phyloP scores from a whole-genome alignment of 2,113 vertebrate genomes.

The Raja brachyura region DNA sequence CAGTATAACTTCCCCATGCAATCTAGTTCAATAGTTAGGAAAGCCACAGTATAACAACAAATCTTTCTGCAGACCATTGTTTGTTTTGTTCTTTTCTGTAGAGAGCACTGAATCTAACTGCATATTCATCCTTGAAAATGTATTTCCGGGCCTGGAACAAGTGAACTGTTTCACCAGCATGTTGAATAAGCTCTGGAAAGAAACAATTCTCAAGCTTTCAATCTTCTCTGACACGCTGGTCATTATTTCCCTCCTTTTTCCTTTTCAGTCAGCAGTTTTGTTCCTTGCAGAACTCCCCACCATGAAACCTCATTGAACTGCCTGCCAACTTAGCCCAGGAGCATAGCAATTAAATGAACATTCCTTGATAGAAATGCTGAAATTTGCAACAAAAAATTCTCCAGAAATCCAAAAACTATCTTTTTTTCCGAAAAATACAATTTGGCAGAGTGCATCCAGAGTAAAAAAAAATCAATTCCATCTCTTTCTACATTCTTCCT shows the following conservation, averaged over 20 bases:
- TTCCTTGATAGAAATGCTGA: conserved; percentile 6
- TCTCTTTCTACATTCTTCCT: conserved; percentile 19
- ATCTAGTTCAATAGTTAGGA: not conserved
- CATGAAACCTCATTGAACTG: conserved; percentile 22
- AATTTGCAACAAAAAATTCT: conserved; percentile 20
- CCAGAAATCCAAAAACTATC: not conserved
- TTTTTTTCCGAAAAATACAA: conserved; percentile 18
- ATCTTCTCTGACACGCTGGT: not conserved
- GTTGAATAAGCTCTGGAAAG: not conserved
- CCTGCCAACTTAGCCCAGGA: not conserved
- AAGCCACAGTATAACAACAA: not conserved
- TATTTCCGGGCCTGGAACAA: not conserved
- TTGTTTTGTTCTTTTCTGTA: not conserved
- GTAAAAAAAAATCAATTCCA: conserved; percentile 36
- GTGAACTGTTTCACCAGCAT: not conserved
- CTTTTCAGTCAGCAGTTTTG: conserved; percentile 7
- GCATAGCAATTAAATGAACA: conserved; percentile 15
- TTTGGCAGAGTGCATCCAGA: conserved; percentile 29
- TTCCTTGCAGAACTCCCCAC: conserved; percentile 26
- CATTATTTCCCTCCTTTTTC: conserved; percentile 13
- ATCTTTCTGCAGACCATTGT: not conserved
- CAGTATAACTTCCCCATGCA: not conserved
- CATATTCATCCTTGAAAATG: not conserved
- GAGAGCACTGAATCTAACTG: not conserved
- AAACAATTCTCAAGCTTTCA: conserved; percentile 24